Conservation (phyloP, 2,113 vertebrate species). For the Chlorodrepanis virens region DNA sequence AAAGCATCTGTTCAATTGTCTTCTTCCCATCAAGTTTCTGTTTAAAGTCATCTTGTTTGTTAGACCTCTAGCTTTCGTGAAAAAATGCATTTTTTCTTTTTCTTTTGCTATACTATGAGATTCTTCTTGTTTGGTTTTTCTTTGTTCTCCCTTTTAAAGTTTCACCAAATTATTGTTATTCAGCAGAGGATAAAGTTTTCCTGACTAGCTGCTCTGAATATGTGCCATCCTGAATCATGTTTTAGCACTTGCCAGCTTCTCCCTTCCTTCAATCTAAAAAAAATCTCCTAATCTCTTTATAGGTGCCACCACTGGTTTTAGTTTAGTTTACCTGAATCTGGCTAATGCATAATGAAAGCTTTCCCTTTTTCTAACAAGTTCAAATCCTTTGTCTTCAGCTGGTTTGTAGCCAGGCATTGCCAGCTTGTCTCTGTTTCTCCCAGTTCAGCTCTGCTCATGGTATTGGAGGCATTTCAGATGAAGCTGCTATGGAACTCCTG, state of each 20-base stretch:
- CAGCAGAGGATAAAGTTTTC: not conserved
- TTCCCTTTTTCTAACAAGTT: not conserved
- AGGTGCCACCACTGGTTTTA: not conserved
- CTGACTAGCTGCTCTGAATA: not conserved
- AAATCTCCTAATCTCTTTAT: not conserved
- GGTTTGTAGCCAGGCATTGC: not conserved
- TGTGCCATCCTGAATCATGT: not conserved
- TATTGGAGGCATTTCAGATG: not conserved
- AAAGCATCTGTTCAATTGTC: not conserved
- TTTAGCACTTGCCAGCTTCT: not conserved
- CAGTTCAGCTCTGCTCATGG: not conserved
- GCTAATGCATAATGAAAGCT: not conserved
- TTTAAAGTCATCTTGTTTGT: not conserved
- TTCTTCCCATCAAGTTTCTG: not conserved
- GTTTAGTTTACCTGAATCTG: not conserved
- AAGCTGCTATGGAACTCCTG: not conserved
- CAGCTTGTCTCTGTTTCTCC: not conserved
- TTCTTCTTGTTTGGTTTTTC: not conserved
- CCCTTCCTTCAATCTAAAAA: not conserved
- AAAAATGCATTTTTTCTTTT: not conserved
- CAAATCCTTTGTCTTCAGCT: not conserved
- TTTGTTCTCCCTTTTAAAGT: not conserved
- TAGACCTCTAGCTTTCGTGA: not conserved
- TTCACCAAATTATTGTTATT: not conserved
- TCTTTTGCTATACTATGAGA: not conserved